Conservation (phyloP, 2,113 vertebrate genomes). For the Illadopsis cleaveri region DNA sequence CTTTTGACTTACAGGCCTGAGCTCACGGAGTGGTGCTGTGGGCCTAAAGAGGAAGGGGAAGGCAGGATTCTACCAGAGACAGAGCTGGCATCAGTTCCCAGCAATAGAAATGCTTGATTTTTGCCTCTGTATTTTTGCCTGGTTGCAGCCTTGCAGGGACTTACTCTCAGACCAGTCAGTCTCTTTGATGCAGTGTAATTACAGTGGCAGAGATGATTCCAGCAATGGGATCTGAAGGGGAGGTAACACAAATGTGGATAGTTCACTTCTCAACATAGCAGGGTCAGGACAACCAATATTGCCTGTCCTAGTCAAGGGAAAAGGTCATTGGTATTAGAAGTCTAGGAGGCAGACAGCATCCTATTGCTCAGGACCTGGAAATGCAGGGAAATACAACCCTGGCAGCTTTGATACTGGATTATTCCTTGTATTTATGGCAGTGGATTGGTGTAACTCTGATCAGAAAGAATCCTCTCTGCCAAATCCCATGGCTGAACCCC, state of each 20-base stretch:
- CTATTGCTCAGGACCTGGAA: not conserved
- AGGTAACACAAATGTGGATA: not conserved
- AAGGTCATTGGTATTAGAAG: not conserved
- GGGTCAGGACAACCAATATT: not conserved
- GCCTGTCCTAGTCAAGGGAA: not conserved
- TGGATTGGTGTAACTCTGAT: not conserved
- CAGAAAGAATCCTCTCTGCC: slow-evolving; percentile 2
- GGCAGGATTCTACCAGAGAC: not conserved
- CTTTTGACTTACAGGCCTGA: slow-evolving; percentile 30
- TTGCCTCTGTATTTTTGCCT: not conserved
- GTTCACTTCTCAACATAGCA: not conserved
- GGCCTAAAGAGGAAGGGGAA: not conserved
- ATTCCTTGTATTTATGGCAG: not conserved
- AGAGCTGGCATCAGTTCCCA: not conserved
- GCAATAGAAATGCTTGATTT: not conserved
- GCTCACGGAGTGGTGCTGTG: not conserved
- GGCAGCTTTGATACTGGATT: not conserved
- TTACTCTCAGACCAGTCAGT: not conserved
- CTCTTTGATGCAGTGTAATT: not conserved
- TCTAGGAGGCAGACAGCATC: not conserved
- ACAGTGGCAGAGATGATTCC: not conserved
- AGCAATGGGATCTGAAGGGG: not conserved
- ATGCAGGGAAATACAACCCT: not conserved
- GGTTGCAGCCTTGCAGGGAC: not conserved
- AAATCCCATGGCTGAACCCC: not conserved